Conservation (phyloP, 2,797 vertebrate species). For the Tragelaphus oryx region DNA sequence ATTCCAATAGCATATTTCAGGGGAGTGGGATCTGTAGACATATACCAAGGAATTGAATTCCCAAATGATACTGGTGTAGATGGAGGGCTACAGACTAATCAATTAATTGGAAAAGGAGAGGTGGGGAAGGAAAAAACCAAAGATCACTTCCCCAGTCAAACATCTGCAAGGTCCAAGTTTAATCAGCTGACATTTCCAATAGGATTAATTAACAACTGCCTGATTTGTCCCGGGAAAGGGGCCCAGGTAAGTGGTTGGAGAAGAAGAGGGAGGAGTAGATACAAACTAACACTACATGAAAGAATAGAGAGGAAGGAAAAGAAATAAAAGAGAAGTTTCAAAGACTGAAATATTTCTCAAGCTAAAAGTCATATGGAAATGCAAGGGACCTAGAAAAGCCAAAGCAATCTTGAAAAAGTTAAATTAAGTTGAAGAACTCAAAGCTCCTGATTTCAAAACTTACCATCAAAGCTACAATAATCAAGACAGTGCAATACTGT, state of each 20-base stretch:
- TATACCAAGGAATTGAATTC: background rate
- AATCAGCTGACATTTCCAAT: background rate
- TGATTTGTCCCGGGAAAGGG: background rate
- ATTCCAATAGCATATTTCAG: conserved; percentile 5
- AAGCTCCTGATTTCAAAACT: background rate
- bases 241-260: background rate
- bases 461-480: background rate
- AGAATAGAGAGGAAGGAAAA: background rate
- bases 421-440: background rate
- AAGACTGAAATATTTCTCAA: conserved; percentile 11
- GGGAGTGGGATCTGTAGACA: background rate
- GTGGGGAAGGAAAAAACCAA: background rate
- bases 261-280: background rate
- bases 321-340: background rate
- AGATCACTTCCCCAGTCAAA: background rate
- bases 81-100: background rate
- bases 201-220: background rate
- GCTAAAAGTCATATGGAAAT: background rate
- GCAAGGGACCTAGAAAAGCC: background rate
- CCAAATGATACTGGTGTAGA: background rate
- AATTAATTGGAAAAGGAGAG: background rate
- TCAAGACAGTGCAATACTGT: background rate
- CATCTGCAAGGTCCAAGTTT: background rate
- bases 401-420: background rate
- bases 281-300: background rate